Conservation (phyloP, 1,140 invertebrate species). For the Grapholita molesta region DNA sequence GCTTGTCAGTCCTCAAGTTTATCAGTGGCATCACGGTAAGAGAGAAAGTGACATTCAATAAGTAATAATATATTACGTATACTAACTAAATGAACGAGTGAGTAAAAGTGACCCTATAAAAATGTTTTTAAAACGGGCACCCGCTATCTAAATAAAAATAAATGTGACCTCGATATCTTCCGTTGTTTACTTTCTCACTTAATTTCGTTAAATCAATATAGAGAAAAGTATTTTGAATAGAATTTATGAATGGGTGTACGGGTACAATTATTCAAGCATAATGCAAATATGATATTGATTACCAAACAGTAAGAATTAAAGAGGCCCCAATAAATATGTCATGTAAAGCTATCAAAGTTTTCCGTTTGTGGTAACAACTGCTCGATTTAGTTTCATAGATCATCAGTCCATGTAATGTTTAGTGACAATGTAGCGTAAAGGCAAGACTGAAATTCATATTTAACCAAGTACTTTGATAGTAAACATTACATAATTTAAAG, state of each 20-base stretch:
- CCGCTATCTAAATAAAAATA: constrained; percentile 13
- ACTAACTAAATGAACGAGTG: constrained; percentile 19
- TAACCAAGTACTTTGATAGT: too few species aligned
- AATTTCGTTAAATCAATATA: constrained; percentile 1
- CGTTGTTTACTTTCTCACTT: constrained; percentile 4
- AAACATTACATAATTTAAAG: too few species aligned
- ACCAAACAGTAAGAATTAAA: too few species aligned
- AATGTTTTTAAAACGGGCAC: neutral
- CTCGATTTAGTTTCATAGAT: too few species aligned
- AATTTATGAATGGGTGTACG: neutral
- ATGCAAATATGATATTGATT: neutral
- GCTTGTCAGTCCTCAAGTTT: neutral
- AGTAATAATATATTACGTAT: constrained; percentile 28
- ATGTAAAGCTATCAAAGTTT: too few species aligned
- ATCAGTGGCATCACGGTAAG: constrained; percentile 27
- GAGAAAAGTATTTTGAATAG: neutral
- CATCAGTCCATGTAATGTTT: too few species aligned
- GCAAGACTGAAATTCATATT: too few species aligned
- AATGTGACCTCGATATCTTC: neutral
- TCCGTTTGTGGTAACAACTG: too few species aligned
- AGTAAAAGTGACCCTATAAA: constrained; percentile 17
- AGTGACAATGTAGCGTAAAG: too few species aligned
- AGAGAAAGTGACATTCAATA: constrained; percentile 50
- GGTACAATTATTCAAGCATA: neutral
- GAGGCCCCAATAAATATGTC: too few species aligned